Conservation (phyloP, 2,113 vertebrate genomes). For the Phoxinus phoxinus region DNA sequence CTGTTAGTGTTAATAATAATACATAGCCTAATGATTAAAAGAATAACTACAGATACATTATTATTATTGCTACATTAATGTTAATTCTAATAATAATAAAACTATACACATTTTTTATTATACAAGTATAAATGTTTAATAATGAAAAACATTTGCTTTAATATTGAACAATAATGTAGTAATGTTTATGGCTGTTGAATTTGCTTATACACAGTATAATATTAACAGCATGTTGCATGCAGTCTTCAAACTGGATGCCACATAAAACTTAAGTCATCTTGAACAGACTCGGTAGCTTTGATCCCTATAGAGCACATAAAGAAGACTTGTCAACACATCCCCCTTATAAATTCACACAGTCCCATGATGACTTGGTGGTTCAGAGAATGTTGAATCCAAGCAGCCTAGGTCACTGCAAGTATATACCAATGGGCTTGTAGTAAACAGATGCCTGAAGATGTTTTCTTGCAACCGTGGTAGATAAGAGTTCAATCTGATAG, state of each 20-base stretch:
- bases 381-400: neutral
- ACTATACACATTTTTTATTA: no score
- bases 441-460: slow-evolving; percentile 24
- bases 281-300: neutral
- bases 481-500: slow-evolving; percentile 23
- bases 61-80: no score
- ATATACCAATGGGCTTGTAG: neutral
- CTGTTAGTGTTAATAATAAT: no score
- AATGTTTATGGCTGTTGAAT: neutral
- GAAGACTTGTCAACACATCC: neutral
- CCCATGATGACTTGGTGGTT: neutral
- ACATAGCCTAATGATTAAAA: no score
- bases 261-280: neutral
- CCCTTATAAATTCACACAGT: slow-evolving; percentile 1
- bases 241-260: neutral
- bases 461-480: neutral
- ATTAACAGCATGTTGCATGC: neutral
- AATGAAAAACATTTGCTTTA: neutral
- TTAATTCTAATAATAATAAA: neutral
- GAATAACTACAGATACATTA: no score
- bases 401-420: neutral
- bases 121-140: neutral
- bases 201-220: neutral
- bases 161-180: neutral
- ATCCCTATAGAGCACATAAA: neutral